Evolutionary conservation across 2,888 invertebrate species (phyloP).

Genomic region (Plebejus argus): DNA sequence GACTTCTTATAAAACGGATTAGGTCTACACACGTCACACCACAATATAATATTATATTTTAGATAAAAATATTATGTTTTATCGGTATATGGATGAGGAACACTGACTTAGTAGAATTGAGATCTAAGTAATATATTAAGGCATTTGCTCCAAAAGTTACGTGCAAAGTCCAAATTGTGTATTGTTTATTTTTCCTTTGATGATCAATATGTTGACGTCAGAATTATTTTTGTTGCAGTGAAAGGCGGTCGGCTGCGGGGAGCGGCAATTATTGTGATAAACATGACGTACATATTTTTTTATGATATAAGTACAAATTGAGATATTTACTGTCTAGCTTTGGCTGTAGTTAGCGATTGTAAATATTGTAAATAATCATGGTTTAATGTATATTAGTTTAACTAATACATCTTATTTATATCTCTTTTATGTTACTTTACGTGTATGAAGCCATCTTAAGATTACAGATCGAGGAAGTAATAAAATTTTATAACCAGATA

Average conservation of each 20-base stretch:
- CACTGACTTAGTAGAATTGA: too few species aligned
- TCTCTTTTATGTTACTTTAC: background rate
- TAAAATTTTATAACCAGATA: background rate
- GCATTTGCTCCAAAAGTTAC: too few species aligned
- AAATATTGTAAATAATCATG: constrained; percentile 61
- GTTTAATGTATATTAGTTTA: constrained; percentile 6
- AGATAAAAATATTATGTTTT: too few species aligned
- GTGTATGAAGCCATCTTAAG: background rate
- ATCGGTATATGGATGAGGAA: too few species aligned
- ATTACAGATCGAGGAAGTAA: background rate
- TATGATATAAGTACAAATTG: constrained; percentile 78
- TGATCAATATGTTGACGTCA: background rate
- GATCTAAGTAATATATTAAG: background rate
- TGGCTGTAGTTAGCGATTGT: constrained; percentile 55
- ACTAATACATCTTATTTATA: background rate
- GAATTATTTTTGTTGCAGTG: constrained; percentile 60
- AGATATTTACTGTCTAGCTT: constrained; percentile 56
- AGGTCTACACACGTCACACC: background rate
- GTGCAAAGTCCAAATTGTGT: too few species aligned
- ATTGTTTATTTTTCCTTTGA: background rate
- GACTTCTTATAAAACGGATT: background rate
- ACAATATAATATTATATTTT: too few species aligned
- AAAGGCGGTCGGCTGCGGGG: constrained; percentile 71
- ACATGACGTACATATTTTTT: constrained; percentile 77
- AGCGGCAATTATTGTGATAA: constrained; percentile 75